These are phyloP conservation scores for human (Homo sapiens) DNA, from an alignment of 2,113 vertebrate genomes.

Conservation along the genomic window GRCh38 chr2:24336501-24337000, in stretches of 20 bases:
- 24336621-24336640: slow-evolving; percentile 29
- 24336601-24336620: neutral
- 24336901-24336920: neutral
- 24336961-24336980: neutral
- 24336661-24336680: neutral
- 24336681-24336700: neutral
- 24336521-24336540: neutral
- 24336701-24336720: neutral
- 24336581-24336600: neutral
- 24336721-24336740: neutral
- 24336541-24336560: neutral
- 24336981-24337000: neutral
- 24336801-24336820: slow-evolving; percentile 13
- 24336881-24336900: slow-evolving; percentile 1
- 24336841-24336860: neutral
- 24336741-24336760: neutral
- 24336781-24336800: neutral
- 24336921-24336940: neutral
- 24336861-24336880: slow-evolving; percentile 43
- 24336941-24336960: neutral
- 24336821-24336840: slow-evolving; percentile 22
- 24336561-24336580: neutral
- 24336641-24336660: neutral
- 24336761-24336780: neutral
- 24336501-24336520: neutral